Evolutionary conservation across 2,797 vertebrate genomes (phyloP).

Genomic region (Aulostomus chinensis): DNA sequence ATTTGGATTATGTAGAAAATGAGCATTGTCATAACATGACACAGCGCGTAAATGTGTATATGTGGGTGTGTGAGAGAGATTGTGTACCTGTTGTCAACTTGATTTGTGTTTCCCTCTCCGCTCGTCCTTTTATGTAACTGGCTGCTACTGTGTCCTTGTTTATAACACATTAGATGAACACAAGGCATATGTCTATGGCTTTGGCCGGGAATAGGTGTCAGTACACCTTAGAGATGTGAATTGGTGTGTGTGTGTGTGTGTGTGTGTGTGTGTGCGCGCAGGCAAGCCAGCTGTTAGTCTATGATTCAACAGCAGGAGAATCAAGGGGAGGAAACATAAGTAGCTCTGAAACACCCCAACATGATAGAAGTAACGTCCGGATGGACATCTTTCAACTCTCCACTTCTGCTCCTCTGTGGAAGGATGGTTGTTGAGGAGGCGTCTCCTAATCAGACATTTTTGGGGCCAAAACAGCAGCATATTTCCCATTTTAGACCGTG

Average conservation of each 20-base stretch:
- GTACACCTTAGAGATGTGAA: constrained; percentile 19
- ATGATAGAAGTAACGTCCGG: no score
- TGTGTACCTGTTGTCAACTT: constrained; percentile 13
- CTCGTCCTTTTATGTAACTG: constrained; percentile 29
- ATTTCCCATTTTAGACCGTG: not conserved
- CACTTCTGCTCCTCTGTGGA: no score
- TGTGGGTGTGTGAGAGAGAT: not conserved
- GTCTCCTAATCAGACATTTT: no score
- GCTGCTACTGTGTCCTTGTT: constrained; percentile 29
- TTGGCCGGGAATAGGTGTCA: constrained; percentile 25
- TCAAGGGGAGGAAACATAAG: constrained; percentile 25
- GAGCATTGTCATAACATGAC: constrained; percentile 2
- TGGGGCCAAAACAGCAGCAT: no score
- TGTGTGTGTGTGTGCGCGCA: constrained; percentile 1
- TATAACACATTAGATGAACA: constrained; percentile 23
- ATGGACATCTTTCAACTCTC: no score
- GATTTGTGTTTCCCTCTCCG: constrained; percentile 15
- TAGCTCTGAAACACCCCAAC: no score
- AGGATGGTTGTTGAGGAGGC: no score
- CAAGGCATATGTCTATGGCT: constrained; percentile 40
- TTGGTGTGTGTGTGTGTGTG: constrained; percentile 4
- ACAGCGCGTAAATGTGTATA: not conserved
- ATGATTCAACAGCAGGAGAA: constrained; percentile 17
- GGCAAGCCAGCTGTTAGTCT: constrained; percentile 33
- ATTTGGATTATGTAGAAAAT: not conserved